Base-by-base conservation (phyloP, 1,140 invertebrate genomes). In the Bilobella aurantiaca region DNA sequence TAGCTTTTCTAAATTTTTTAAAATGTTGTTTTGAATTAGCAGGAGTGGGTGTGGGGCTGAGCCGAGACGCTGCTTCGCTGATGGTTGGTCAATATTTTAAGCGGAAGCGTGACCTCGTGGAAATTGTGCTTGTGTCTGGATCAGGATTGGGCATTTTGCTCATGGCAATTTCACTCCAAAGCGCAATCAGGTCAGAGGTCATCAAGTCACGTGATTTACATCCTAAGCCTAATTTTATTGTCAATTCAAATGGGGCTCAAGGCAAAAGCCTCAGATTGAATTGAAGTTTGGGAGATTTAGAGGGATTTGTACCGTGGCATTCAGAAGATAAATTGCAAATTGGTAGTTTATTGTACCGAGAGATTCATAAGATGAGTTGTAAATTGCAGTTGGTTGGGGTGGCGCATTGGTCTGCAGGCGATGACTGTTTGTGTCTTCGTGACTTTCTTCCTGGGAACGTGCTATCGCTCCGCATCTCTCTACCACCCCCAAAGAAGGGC, bases 1-100 rank as follows among this genome's bases (percentile, higher is more conserved):
- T n/a, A n/a, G n/a, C n/a, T n/a, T n/a, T n/a, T n/a, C n/a, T n/a
- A n/a, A n/a, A n/a, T n/a, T n/a, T n/a, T n/a, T n/a, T n/a, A n/a
- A n/a, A n/a, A n/a, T n/a, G n/a, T n/a, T n/a, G n/a, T n/a, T n/a
- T n/a, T n/a, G n/a, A n/a, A n/a, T n/a, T n/a, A n/a, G n/a, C n/a
- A 78, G 90, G 90, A 21, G 82, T 93, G 47, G 91, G 91, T 57
- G 88, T 91, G 21, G 88, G 90, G 49, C 81, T 91, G 77, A 87
- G 88, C 18, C 78, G 87, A 74, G 86, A 92, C 77, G 90, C 90
- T 71, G 89, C 90, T 12, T 91, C 88, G 16, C 77, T 95, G 67
- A 93, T 93, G 88, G 87, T 93, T 56, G 90, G 90, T 1, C 89
- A 93, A 74, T 94, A 93, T 78, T 93, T 93, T 81, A 91, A 91